A percentile compares a stretch with the other conserved stretches of the same genome.
phyloP scores from a whole-genome alignment of 2,113 vertebrate genomes.

The Heptranchias perlo region DNA sequence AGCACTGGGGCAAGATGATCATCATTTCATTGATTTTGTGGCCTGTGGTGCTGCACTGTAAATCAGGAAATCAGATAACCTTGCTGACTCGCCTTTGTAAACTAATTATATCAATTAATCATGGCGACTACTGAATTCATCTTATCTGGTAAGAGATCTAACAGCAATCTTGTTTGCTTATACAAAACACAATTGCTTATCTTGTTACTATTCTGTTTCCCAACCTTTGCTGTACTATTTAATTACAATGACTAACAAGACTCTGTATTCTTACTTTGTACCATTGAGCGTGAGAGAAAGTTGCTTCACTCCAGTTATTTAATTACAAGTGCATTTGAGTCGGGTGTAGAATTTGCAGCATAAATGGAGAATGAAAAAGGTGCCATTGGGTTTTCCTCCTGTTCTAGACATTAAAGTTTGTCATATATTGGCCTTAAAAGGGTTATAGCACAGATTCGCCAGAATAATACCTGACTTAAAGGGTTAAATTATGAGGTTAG shows the following conservation, averaged over 20 bases:
- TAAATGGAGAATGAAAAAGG: neutral
- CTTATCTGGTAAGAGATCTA: slow-evolving; percentile 46
- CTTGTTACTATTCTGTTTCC: slow-evolving; percentile 13
- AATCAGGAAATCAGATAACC: slow-evolving; percentile 55
- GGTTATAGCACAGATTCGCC: neutral
- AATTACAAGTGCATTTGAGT: neutral
- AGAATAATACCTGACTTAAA: neutral
- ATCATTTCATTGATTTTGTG: slow-evolving; percentile 54
- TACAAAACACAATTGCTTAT: neutral
- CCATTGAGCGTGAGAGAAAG: neutral
- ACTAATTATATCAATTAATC: slow-evolving; percentile 65
- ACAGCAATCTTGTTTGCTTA: slow-evolving; percentile 37
- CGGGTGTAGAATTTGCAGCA: neutral
- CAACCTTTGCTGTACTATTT: neutral
- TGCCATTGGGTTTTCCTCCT: neutral
- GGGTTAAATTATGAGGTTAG: neutral
- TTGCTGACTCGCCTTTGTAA: slow-evolving; percentile 55
- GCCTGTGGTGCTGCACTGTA: slow-evolving; percentile 39
- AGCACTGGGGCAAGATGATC: slow-evolving; percentile 43
- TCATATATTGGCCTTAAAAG: neutral
- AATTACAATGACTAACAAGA: neutral
- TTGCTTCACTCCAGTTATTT: neutral
- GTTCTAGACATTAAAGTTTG: neutral
- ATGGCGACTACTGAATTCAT: slow-evolving; percentile 45
- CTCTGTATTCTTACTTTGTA: neutral